A percentile compares a stretch with the other conserved stretches of the same genome.
These are phyloP conservation scores for Melanaphis sacchari DNA, from an alignment of 1,140 invertebrate genomes.

Conservation along the genomic window DNA sequence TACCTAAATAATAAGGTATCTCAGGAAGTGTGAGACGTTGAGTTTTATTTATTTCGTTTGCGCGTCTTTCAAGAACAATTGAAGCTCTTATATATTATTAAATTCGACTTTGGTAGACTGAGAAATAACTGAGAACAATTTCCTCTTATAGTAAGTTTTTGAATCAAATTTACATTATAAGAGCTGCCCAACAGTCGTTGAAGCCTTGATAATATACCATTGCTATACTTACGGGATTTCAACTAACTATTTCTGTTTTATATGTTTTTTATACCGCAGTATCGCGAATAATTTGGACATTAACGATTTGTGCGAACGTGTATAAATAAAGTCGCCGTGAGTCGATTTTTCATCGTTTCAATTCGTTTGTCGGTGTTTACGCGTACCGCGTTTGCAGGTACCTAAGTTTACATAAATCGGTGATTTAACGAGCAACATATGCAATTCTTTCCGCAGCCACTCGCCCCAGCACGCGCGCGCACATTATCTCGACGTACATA, in stretches of 20 bases:
- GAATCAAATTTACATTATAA: background rate
- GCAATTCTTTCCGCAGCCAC: background rate
- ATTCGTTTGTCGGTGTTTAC: background rate
- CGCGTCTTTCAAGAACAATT: background rate
- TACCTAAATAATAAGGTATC: background rate
- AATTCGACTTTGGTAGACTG: background rate
- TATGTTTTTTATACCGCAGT: background rate
- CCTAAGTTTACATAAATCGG: background rate
- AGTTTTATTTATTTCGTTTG: background rate
- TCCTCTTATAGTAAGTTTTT: background rate
- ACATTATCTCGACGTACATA: background rate
- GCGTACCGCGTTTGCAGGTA: background rate
- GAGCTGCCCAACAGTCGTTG: background rate
- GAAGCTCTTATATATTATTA: background rate
- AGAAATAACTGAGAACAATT: background rate
- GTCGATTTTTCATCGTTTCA: background rate
- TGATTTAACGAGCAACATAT: background rate
- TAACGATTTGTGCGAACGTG: background rate
- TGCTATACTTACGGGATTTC: background rate
- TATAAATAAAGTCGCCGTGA: background rate
- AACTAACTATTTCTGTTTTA: background rate
- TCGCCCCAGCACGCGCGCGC: background rate
- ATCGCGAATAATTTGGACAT: background rate
- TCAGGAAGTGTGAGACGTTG: background rate
- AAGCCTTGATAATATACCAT: background rate